Conservation (phyloP, 2,888 invertebrate species). For the Morpho helenor region DNA sequence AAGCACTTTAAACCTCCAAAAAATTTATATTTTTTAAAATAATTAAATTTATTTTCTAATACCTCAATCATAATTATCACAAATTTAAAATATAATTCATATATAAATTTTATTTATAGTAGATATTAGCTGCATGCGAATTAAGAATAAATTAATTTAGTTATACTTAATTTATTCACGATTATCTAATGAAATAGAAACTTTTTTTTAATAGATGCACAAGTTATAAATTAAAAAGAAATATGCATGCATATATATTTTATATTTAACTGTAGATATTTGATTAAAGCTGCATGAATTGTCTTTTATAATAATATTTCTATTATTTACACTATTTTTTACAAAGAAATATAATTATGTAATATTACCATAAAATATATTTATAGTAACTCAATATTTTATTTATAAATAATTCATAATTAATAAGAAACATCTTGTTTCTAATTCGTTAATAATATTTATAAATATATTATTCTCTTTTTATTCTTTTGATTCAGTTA, state of each 20-base stretch:
- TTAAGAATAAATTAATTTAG: no score
- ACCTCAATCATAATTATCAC: no score
- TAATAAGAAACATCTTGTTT: no score
- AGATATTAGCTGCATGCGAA: no score
- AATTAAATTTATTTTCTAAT: no score
- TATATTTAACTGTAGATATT: not conserved
- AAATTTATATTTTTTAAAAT: no score
- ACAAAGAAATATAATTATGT: not conserved
- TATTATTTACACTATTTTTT: slow-evolving; percentile 3
- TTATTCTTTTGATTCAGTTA: not conserved
- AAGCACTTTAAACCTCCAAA: no score
- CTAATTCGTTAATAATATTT: not conserved
- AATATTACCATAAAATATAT: not conserved
- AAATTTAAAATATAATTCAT: no score
- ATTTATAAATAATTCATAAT: not conserved
- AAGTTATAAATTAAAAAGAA: not conserved
- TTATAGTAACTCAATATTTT: not conserved
- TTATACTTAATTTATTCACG: not conserved
- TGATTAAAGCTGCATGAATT: not conserved
- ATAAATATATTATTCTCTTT: not conserved
- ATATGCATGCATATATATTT: slow-evolving; percentile 2
- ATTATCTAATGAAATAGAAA: slow-evolving; percentile 5
- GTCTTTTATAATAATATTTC: not conserved
- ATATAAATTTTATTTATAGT: no score
- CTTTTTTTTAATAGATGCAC: slow-evolving; percentile 1